Evolutionary conservation across 2,113 vertebrate genomes (phyloP).

Genomic region (Platichthys flesus): DNA sequence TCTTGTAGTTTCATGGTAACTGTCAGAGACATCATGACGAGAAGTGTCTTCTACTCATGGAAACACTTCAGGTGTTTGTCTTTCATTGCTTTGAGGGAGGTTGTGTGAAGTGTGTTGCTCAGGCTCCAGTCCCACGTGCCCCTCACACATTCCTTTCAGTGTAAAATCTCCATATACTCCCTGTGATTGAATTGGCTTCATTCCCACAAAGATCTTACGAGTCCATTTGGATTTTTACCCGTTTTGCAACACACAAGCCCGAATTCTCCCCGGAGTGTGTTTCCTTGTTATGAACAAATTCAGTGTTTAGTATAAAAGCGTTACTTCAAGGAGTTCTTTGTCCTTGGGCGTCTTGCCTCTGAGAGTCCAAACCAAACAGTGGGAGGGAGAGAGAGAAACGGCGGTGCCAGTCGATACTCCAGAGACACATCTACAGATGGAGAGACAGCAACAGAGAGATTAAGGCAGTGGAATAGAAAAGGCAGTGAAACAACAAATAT

Average conservation of each 20-base stretch:
- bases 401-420: conserved; percentile 18
- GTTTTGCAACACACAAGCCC: neutral
- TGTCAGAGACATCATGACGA: neutral
- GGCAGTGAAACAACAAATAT: conserved; percentile 15
- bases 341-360: conserved; percentile 26
- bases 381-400: conserved; percentile 26
- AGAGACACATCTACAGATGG: conserved; percentile 18
- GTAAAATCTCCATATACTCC: neutral
- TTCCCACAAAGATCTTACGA: neutral
- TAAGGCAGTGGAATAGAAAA: neutral
- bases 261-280: conserved; percentile 9
- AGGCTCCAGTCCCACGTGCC: conserved; percentile 1
- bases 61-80: neutral
- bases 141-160: neutral
- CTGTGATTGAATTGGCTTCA: neutral
- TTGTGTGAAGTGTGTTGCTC: neutral
- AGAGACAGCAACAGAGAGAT: neutral
- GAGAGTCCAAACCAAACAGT: conserved; percentile 48
- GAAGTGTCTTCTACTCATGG: neutral
- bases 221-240: conserved; percentile 2
- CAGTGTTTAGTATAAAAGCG: conserved; percentile 9
- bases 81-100: neutral
- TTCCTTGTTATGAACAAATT: conserved; percentile 4
- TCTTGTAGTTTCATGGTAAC: neutral
- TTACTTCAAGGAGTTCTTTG: conserved; percentile 31